These are phyloP conservation scores for Calliopum simillimum DNA, from an alignment of 2,888 invertebrate species.

Conservation along the genomic window DNA sequence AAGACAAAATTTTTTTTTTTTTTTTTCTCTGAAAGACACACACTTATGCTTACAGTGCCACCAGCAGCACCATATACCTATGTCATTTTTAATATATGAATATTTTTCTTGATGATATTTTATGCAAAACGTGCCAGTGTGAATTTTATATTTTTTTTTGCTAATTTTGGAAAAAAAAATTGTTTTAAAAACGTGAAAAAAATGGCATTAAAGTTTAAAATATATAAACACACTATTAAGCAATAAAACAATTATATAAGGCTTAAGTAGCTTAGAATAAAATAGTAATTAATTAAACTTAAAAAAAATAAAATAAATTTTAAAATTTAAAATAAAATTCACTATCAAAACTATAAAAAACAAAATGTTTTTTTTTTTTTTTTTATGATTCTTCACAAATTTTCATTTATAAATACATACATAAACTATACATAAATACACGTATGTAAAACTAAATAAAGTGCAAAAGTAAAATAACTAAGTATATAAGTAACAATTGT, in stretches of 20 bases:
- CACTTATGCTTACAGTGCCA: too few relatives aligned
- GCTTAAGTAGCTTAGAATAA: background rate
- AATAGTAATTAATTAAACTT: constrained; percentile 18
- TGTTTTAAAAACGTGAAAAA: constrained; percentile 17
- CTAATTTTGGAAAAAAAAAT: background rate
- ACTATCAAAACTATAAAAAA: constrained; percentile 32
- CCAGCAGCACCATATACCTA: too few relatives aligned
- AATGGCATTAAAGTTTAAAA: constrained; percentile 18
- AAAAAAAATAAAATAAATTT: constrained; percentile 23
- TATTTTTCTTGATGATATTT: background rate
- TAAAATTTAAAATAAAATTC: constrained; percentile 14
- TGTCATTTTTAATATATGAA: constrained; percentile 17
- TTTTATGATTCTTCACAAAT: background rate
- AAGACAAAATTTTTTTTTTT: too few relatives aligned
- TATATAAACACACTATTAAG: too few relatives aligned
- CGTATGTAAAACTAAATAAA: background rate
- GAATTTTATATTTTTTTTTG: constrained; percentile 37
- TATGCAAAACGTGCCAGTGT: constrained; percentile 41
- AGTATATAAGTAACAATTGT: constrained; percentile 17
- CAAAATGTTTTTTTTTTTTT: constrained; percentile 30
- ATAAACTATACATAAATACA: too few relatives aligned
- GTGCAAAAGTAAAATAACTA: constrained; percentile 17
- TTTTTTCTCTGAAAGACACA: too few relatives aligned
- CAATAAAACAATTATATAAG: background rate
- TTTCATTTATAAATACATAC: too few relatives aligned